Evolutionary conservation across 1,140 invertebrate genomes (phyloP), one percentile per base, ranked within the genome.

Genomic region (Danaus melanippus): DNA sequence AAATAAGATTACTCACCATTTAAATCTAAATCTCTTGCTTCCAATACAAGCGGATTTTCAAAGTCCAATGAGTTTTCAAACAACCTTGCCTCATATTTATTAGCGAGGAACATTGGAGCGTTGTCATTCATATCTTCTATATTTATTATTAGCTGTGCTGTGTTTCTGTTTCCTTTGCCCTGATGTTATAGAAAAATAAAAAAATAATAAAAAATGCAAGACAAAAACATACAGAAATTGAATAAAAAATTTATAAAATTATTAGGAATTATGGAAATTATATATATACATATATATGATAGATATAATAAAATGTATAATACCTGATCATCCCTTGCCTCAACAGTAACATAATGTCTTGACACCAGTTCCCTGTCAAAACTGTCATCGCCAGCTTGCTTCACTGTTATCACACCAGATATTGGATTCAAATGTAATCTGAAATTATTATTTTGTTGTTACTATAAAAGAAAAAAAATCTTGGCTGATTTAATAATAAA

Each of bases 51-150:
- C 0, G 93, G 91, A 11, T 90, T 91, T 68, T 95, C 93, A 74
- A 97, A 97, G 46, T 93, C 87, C 0, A 82, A 60, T 69, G 93
- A 90, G 72, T 97, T 97, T 79, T 98, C 96, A 50, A 93, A 71
- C 0, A 98, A 70, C 44, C 95, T 90, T 0, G 93, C 93, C 79
- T 97, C 95, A 69, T 97, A 97, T 66, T 92, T 92, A 42, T 90
- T 92, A 60, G 95, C 94, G 0, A 93, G 74, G 71, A 97, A 97
- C 54, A 92, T 88, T 0, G 95, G 95, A 0, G 92, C 88, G 74
- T 97, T 96, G 74, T 97, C 95, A 72, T 97, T 97, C 0, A 96
- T 92, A 82, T 98, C 96, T 71, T 95, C 92, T 44, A 97, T 91
- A 56, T 94, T 93, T 2, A 98, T 89, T 4, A 95, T 91, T 4